These are phyloP conservation scores for Dipus sagitta DNA, from an alignment of 2,797 vertebrate genomes.

Conservation along the genomic window DNA sequence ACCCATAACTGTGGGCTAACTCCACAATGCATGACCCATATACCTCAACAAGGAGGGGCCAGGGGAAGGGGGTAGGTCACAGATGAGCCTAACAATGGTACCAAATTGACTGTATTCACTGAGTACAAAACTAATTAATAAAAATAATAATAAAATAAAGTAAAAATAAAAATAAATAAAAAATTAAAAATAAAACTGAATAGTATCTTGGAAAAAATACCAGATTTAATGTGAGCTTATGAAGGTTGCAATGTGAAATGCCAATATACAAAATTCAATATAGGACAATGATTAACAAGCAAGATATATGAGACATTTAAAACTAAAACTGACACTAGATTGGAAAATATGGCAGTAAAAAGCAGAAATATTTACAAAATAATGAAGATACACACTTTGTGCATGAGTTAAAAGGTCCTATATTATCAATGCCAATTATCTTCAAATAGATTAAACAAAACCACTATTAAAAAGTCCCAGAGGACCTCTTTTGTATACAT, in stretches of 20 bases:
- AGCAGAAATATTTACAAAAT: background rate
- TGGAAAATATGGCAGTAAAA: background rate
- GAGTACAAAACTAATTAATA: too few relatives aligned
- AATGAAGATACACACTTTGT: background rate
- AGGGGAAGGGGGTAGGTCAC: too few relatives aligned
- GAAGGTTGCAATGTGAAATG: background rate
- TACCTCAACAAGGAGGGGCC: too few relatives aligned
- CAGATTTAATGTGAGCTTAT: background rate
- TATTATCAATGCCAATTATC: background rate
- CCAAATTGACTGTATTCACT: too few relatives aligned
- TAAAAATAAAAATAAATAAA: too few relatives aligned
- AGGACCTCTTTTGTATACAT: slow-evolving; percentile 3
- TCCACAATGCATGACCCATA: too few relatives aligned
- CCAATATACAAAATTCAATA: slow-evolving; percentile 31
- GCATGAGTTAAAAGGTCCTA: background rate
- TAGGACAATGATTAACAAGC: background rate
- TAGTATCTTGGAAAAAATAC: background rate
- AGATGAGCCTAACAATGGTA: too few relatives aligned
- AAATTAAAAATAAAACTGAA: too few relatives aligned
- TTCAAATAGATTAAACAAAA: slow-evolving; percentile 17
- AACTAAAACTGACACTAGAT: slow-evolving; percentile 13
- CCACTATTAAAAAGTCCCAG: slow-evolving; percentile 17
- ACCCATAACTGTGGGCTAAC: too few relatives aligned
- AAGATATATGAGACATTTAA: slow-evolving; percentile 4
- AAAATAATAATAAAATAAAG: too few relatives aligned